Evolutionary conservation across 2,888 invertebrate species (phyloP).

Genomic region (Drosophila ochracea): DNA sequence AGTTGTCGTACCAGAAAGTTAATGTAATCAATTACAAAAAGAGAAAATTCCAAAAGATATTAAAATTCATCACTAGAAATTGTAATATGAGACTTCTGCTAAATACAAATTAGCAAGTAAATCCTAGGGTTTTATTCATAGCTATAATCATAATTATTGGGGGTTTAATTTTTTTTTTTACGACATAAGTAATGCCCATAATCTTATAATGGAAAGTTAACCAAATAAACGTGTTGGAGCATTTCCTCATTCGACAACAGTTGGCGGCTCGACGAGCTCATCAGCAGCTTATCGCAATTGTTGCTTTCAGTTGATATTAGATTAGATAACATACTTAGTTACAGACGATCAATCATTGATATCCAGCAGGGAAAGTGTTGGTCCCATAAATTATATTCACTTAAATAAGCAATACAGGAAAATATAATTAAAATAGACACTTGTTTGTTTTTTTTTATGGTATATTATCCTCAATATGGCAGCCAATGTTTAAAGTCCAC

Average conservation of each 20-base stretch:
- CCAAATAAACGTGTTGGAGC: not conserved
- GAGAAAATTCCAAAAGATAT: conserved; percentile 2
- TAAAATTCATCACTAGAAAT: not conserved
- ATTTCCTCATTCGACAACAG: conserved; percentile 15
- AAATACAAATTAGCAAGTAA: not conserved
- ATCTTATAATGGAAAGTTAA: conserved; percentile 15
- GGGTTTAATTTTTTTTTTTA: not conserved
- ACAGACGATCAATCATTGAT: conserved; percentile 25
- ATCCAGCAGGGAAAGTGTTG: conserved; percentile 23
- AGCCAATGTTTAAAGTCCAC: not conserved
- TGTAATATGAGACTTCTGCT: not conserved
- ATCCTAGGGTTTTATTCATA: not conserved
- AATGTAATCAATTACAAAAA: not conserved
- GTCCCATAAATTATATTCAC: not conserved
- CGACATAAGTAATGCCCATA: not conserved
- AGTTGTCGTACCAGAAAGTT: conserved; percentile 9
- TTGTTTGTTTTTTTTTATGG: conserved; percentile 10
- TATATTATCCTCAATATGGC: conserved; percentile 37
- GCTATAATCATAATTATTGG: not conserved
- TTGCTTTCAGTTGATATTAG: conserved; percentile 2
- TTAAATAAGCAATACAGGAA: conserved; percentile 25
- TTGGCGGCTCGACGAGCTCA: conserved; percentile 1
- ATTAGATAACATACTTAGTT: conserved; percentile 19
- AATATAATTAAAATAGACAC: conserved; percentile 16
- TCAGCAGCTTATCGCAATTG: conserved; percentile 32